Evolutionary conservation across 2,888 invertebrate species (phyloP).

Genomic region (Teleiodes luculella): DNA sequence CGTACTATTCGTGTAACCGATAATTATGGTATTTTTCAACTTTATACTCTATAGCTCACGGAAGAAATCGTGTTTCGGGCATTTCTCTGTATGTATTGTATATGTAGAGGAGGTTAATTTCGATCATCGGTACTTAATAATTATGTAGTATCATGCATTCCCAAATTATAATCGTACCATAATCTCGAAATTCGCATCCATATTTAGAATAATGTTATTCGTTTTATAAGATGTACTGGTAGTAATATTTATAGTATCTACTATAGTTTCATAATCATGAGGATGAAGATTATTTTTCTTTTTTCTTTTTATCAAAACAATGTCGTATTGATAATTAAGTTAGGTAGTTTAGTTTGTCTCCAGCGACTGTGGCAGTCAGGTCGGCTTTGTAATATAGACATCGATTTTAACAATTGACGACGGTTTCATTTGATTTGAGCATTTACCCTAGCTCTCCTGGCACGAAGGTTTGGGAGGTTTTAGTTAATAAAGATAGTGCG

Average conservation of each 20-base stretch:
- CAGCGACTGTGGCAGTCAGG: slow-evolving; percentile 60
- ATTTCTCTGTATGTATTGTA: slow-evolving; percentile 63
- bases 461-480: slow-evolving; percentile 55
- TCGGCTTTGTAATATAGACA: slow-evolving; percentile 44
- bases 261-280: slow-evolving; percentile 64
- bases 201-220: slow-evolving; percentile 72
- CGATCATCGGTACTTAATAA: slow-evolving; percentile 74
- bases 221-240: slow-evolving; percentile 70
- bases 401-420: slow-evolving; percentile 67
- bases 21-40: slow-evolving; percentile 50
- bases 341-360: slow-evolving; percentile 53
- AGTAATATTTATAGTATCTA: slow-evolving; percentile 59
- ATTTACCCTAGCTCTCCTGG: slow-evolving; percentile 69
- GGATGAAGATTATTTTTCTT: slow-evolving; percentile 38
- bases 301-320: slow-evolving; percentile 45
- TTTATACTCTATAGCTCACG: slow-evolving; percentile 53
- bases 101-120: slow-evolving; percentile 52
- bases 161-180: slow-evolving; percentile 73
- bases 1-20: slow-evolving; percentile 32
- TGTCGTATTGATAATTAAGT: slow-evolving; percentile 39
- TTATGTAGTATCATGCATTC: slow-evolving; percentile 75
- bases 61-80: slow-evolving; percentile 47
- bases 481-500: slow-evolving; percentile 72
- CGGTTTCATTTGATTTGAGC: slow-evolving; percentile 60
- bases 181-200: slow-evolving; percentile 65